Percentiles rank a stretch among this genome's conserved stretches.
These are phyloP conservation scores for Rhodophaea formosa DNA, from an alignment of 2,888 invertebrate species.

Conservation along the genomic window DNA sequence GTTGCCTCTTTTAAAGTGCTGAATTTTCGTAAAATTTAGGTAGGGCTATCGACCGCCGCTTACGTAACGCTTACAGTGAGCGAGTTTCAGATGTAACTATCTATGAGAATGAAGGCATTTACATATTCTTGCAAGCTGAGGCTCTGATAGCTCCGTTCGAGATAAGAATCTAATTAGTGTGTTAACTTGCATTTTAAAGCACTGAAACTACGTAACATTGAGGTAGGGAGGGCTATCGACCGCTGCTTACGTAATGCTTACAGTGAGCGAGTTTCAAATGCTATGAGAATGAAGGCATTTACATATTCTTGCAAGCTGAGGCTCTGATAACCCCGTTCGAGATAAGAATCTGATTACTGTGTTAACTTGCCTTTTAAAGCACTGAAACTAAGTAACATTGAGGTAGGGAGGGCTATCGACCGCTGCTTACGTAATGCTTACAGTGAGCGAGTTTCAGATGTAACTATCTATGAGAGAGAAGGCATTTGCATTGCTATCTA, in stretches of 20 bases:
- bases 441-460: conserved; percentile 22
- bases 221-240: conserved; percentile 28
- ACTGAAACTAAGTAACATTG: neutral
- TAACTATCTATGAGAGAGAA: neutral
- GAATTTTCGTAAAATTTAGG: neutral
- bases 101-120: neutral
- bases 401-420: conserved; percentile 25
- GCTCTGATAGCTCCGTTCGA: no score
- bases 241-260: conserved; percentile 26
- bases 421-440: conserved; percentile 26
- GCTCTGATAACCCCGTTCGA: no score
- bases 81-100: conserved; percentile 18
- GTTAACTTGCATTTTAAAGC: neutral
- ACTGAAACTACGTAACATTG: neutral
- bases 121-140: no score
- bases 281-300: neutral
- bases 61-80: conserved; percentile 26
- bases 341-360: no score
- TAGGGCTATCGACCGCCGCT: conserved; percentile 27
- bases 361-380: no score
- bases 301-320: no score
- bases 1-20: neutral
- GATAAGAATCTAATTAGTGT: no score
- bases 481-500: neutral
- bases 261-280: conserved; percentile 24